Evolutionary conservation across 23 tunicate genomes (phyloP), one percentile per base, ranked within the genome.

Genomic region (Trididemnum miniatum): DNA sequence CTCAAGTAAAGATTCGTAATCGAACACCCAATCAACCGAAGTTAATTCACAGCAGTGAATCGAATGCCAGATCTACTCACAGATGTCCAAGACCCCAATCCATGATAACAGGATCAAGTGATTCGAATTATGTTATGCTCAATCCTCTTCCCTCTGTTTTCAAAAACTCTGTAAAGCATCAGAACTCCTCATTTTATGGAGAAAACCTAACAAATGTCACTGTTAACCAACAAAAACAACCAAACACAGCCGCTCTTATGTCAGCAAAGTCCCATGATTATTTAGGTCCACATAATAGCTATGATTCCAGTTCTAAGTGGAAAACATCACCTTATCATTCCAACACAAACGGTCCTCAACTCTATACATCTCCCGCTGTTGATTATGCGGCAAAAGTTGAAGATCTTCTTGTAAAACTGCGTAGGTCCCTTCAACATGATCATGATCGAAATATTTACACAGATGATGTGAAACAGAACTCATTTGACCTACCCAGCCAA

Each of bases 101-200:
- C 2, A 57, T 9, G 38, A 29, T 31, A 2, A n/a, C 26, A 34
- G 15, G 9, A 9, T 29, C 84, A 71, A 34, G 23, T 2, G 84
- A 86, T 27, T 78, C 84, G 2, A 75, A 86, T 26, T 86, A 86
- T 65, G 90, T 86, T 72, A 86, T 67, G 81, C 62, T 85, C 3
- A 40, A 74, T 23, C 77, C 89, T n/a, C 2, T 73, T 20, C 31
- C 79, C 5, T 5, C 59, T 7, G 31, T 39, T 4, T 31, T 31
- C 2, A 31, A 31, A 31, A 22, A 7, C 20, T 5, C 18, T 32
- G 25, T 32, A 9, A 32, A 33, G 32, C 67, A 62, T 20, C 67
- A 22, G n/a, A 62, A 22, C 29, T 26, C 5, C 26, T 4, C 5
- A 3, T 24, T 22, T 9, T 12, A 62, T 25, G 29, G 22, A 62